Conservation (phyloP, 2,888 invertebrate genomes). For the Lasioglossum vierecki region DNA sequence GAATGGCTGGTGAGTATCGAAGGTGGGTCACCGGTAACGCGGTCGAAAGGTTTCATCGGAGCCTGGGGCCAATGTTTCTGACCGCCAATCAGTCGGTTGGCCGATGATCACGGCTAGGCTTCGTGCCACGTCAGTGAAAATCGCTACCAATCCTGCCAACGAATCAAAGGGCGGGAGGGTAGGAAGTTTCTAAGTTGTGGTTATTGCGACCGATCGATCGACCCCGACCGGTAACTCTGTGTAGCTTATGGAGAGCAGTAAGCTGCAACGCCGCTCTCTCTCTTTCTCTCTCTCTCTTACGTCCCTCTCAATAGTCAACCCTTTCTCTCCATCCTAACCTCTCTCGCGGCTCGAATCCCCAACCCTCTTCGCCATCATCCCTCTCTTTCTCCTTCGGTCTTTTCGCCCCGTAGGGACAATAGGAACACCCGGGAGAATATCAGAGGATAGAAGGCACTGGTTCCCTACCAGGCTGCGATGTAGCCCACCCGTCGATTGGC, state of each 20-base stretch:
- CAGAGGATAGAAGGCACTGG: constrained; percentile 64
- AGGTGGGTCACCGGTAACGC: constrained; percentile 28
- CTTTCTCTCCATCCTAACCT: constrained; percentile 33
- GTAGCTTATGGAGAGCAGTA: constrained; percentile 43
- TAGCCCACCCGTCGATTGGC: constrained; percentile 70
- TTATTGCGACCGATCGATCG: constrained; percentile 68
- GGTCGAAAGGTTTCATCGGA: constrained; percentile 32
- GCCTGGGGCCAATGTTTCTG: constrained; percentile 61
- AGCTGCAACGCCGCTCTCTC: constrained; percentile 24
- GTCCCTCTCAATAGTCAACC: not conserved
- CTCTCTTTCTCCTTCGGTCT: not conserved
- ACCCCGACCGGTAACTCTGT: constrained; percentile 53
- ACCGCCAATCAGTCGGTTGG: constrained; percentile 67
- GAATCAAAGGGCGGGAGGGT: constrained; percentile 65
- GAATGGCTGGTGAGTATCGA: constrained; percentile 12
- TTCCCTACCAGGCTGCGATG: constrained; percentile 62
- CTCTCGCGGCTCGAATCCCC: constrained; percentile 23
- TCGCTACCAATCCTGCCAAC: constrained; percentile 66
- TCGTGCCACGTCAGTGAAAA: constrained; percentile 67
- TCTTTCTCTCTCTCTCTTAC: not conserved
- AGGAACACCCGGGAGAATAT: constrained; percentile 67
- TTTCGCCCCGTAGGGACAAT: constrained; percentile 66
- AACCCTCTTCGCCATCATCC: constrained; percentile 36
- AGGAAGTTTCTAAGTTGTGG: constrained; percentile 68
- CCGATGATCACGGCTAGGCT: constrained; percentile 63